Conservation (phyloP, 1,140 invertebrate genomes). For the Scaptodrosophila lebanonensis region DNA sequence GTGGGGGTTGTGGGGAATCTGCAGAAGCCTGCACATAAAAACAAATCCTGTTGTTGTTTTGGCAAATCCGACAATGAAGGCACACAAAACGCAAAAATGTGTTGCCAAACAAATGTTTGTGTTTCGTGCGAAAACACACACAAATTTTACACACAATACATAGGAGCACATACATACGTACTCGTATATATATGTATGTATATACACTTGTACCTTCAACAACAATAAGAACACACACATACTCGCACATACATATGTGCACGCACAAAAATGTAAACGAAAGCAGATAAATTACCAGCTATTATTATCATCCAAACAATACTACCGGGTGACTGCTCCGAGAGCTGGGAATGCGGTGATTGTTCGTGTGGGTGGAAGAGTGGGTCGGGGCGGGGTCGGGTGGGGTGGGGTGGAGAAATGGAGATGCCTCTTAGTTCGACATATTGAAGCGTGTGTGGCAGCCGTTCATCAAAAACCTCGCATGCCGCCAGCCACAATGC, state of each 20-base stretch:
- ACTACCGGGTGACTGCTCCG: constrained; percentile 59
- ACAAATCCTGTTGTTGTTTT: constrained; percentile 51
- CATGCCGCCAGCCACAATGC: constrained; percentile 40
- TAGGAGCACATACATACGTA: constrained; percentile 36
- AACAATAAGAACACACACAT: too few species aligned
- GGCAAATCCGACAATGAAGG: constrained; percentile 20
- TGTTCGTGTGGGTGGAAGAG: too few species aligned
- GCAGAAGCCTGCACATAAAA: constrained; percentile 36
- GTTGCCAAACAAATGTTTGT: constrained; percentile 66
- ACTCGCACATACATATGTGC: too few species aligned
- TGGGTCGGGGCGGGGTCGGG: too few species aligned
- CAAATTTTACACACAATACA: constrained; percentile 20
- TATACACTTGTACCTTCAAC: too few species aligned
- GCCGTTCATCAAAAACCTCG: constrained; percentile 54
- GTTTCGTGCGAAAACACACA: constrained; percentile 48
- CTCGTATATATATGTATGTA: too few species aligned
- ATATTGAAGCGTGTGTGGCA: constrained; percentile 49
- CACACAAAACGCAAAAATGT: constrained; percentile 19
- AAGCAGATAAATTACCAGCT: constrained; percentile 70
- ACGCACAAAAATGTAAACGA: constrained; percentile 56
- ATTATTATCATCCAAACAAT: constrained; percentile 59
- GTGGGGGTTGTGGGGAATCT: too few species aligned
- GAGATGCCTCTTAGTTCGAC: too few species aligned
- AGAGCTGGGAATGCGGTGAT: too few species aligned
- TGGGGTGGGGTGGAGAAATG: too few species aligned